Evolutionary conservation across 2,797 vertebrate species (phyloP).

Genomic region (Hypotaenidia philippensis): DNA sequence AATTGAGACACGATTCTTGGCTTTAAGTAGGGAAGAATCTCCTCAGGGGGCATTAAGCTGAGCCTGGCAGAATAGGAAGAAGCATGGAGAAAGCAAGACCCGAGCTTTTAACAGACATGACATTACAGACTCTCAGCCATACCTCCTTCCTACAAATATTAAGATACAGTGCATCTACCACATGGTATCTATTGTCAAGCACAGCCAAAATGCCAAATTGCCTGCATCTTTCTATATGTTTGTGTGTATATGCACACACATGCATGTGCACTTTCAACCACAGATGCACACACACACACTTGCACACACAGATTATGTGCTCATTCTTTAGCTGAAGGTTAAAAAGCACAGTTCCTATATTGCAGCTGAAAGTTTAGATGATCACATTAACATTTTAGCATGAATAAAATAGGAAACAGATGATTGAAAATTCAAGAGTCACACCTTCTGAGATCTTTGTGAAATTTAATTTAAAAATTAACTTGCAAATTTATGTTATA

Average conservation of each 20-base stretch:
- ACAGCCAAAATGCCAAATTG: background rate
- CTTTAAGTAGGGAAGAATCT: background rate
- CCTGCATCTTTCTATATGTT: too few relatives aligned
- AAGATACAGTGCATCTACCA: background rate
- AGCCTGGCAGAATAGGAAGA: background rate
- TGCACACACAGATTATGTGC: rapidly evolving
- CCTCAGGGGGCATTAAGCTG: background rate
- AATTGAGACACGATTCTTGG: background rate
- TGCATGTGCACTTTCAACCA: background rate
- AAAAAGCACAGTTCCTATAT: background rate
- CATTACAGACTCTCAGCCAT: background rate
- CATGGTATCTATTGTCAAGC: background rate
- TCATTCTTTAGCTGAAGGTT: background rate
- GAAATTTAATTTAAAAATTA: background rate
- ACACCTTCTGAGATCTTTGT: background rate
- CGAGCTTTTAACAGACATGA: background rate
- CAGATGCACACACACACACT: rapidly evolving
- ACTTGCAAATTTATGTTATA: background rate
- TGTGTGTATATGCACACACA: background rate
- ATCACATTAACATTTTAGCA: background rate
- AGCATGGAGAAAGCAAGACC: background rate
- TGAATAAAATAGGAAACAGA: background rate
- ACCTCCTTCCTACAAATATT: background rate
- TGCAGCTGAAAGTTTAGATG: background rate
- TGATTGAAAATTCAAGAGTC: background rate